Evolutionary conservation across 1,140 invertebrate species (phyloP).

Genomic region (Trialeurodes vaporariorum): DNA sequence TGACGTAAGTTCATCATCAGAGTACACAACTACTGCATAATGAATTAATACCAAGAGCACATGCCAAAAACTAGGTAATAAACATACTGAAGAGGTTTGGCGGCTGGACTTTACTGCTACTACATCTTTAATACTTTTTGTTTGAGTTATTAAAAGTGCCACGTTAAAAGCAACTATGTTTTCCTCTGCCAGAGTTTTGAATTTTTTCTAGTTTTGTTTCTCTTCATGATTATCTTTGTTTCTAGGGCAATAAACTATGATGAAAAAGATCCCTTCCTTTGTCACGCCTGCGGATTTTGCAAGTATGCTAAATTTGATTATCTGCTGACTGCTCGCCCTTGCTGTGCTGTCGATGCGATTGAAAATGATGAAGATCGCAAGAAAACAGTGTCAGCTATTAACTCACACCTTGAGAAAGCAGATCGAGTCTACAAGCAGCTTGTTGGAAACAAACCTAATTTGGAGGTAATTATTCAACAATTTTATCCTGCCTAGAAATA

Average conservation of each 20-base stretch:
- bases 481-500: too few relatives aligned
- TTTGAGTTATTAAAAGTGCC: too few relatives aligned
- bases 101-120: too few relatives aligned
- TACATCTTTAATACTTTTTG: too few relatives aligned
- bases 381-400: slow-evolving; percentile 73
- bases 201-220: not conserved
- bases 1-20: too few relatives aligned
- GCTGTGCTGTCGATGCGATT: slow-evolving; percentile 92
- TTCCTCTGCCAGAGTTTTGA: not conserved
- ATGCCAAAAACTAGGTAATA: too few relatives aligned
- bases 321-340: slow-evolving; percentile 75
- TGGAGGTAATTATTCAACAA: slow-evolving; percentile 68
- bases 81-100: too few relatives aligned
- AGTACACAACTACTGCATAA: too few relatives aligned
- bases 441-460: slow-evolving; percentile 72
- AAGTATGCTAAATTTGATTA: slow-evolving; percentile 99
- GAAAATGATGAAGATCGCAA: slow-evolving; percentile 88
- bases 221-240: slow-evolving; percentile 18
- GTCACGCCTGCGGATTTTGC: slow-evolving; percentile 96
- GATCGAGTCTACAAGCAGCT: slow-evolving; percentile 87
- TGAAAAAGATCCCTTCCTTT: slow-evolving; percentile 97
- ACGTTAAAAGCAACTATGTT: too few relatives aligned
- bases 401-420: slow-evolving; percentile 81
- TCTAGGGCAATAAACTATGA: slow-evolving; percentile 92
- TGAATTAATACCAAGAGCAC: too few relatives aligned